Conservation (phyloP, 2,888 invertebrate species). For the Aelia acuminata region DNA sequence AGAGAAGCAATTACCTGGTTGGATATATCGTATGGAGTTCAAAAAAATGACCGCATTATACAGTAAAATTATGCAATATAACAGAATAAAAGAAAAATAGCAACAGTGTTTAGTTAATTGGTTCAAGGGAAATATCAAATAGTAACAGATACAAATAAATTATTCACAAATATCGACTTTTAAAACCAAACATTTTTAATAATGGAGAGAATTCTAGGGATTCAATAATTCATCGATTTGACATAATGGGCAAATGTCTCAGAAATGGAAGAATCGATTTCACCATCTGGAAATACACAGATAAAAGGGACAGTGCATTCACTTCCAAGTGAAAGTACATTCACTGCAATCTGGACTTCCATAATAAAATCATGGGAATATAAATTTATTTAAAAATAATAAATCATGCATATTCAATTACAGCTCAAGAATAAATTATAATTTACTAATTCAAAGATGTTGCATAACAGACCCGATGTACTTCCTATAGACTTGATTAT, state of each 20-base stretch:
- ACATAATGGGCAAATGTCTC: not conserved
- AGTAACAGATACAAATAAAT: not conserved
- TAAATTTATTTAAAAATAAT: not conserved
- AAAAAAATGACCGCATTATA: too few relatives aligned
- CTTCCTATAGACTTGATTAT: too few relatives aligned
- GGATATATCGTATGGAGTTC: too few relatives aligned
- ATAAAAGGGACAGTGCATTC: constrained; percentile 3
- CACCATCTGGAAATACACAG: not conserved
- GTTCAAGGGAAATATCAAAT: not conserved
- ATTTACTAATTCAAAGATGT: too few relatives aligned
- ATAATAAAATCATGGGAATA: not conserved
- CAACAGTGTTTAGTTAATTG: too few relatives aligned
- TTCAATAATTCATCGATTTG: not conserved
- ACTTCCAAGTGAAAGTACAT: constrained; percentile 13
- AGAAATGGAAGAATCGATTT: not conserved
- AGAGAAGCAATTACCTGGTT: too few relatives aligned
- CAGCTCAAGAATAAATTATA: not conserved
- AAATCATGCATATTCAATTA: not conserved
- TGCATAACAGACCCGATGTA: too few relatives aligned
- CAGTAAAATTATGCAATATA: too few relatives aligned
- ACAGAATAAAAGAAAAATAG: too few relatives aligned
- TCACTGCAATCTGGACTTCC: not conserved
- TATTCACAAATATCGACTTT: not conserved
- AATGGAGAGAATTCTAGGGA: not conserved
- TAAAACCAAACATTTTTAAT: not conserved